Evolutionary conservation across 2,113 vertebrate species (phyloP), one percentile per base, ranked within the genome.

Genomic region (Chunga burmeisteri): DNA sequence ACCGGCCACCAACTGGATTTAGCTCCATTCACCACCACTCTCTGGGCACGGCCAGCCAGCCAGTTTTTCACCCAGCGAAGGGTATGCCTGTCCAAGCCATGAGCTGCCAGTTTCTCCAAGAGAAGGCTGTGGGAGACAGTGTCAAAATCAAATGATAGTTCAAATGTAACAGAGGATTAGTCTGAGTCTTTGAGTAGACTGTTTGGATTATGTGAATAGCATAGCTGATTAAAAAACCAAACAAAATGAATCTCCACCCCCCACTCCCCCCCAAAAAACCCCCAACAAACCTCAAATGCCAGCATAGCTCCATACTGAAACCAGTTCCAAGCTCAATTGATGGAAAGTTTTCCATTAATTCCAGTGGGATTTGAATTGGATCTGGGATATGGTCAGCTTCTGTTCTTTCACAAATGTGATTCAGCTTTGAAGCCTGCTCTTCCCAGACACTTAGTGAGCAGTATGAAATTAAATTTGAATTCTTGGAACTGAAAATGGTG

Each of bases 261-360:
- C 22, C 49, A 21, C 49, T 23, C 21, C 22, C 22, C 49, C 49
- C 22, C 22, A 50, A 23, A 23, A 40, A 63, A 38, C 34, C 34
- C 12, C 7, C 5, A 27, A 62, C 81, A 49, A 18, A 20, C 38
- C 59, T 63, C 59, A 91, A 59, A 94, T 89, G 63, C 44, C 50
- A 86, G n/a, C 47, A 49, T 2, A 68, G n/a, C 27, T 65, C 53
- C 65, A 4, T 77, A 42, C 7, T 53, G 77, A 84, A 81, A 52
- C 19, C 30, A 55, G 26, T 67, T 95, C 55, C 62, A 93, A 91
- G 36, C 61, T 81, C 50, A 70, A 1, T 83, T 70, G 67, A 65
- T 90, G 63, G 86, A 73, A 95, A 88, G 50, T 81, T 88, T 94
- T 86, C 50, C 50, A 71, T 84, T 83, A 66, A 78, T 93, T 94